These are phyloP conservation scores for Chloropsis cyanopogon DNA, from an alignment of 2,113 vertebrate genomes.

Conservation along the genomic window DNA sequence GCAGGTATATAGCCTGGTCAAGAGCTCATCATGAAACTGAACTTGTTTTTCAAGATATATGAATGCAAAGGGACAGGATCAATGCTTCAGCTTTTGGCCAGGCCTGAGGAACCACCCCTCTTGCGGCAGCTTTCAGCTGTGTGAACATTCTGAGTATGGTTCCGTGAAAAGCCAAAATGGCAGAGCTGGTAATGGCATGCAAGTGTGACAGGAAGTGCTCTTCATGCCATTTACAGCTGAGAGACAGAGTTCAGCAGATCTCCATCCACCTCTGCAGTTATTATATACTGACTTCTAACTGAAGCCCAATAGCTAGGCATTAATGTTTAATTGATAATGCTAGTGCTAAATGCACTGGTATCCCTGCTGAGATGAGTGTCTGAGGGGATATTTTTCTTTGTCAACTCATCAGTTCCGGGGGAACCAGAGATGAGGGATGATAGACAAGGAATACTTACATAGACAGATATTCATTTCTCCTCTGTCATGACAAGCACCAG, in stretches of 20 bases:
- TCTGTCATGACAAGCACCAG: background rate
- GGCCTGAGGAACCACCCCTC: background rate
- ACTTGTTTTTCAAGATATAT: background rate
- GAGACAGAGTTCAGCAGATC: background rate
- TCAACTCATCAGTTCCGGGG: background rate
- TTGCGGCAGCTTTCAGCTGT: background rate
- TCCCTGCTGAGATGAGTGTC: background rate
- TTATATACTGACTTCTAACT: background rate
- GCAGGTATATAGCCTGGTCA: background rate
- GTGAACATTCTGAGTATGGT: background rate
- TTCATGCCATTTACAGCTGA: background rate
- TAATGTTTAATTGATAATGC: background rate
- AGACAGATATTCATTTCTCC: background rate
- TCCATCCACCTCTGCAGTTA: background rate
- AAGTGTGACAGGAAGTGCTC: background rate
- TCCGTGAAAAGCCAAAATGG: background rate
- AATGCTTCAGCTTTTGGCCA: background rate
- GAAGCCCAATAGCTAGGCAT: background rate
- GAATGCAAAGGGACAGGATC: background rate
- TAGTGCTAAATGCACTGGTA: background rate
- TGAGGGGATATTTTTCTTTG: background rate
- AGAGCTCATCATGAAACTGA: background rate
- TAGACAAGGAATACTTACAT: background rate
- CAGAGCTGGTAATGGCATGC: background rate
- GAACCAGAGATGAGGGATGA: background rate